Evolutionary conservation across 2,797 vertebrate genomes (phyloP).

Genomic region (Chelonia mydas): DNA sequence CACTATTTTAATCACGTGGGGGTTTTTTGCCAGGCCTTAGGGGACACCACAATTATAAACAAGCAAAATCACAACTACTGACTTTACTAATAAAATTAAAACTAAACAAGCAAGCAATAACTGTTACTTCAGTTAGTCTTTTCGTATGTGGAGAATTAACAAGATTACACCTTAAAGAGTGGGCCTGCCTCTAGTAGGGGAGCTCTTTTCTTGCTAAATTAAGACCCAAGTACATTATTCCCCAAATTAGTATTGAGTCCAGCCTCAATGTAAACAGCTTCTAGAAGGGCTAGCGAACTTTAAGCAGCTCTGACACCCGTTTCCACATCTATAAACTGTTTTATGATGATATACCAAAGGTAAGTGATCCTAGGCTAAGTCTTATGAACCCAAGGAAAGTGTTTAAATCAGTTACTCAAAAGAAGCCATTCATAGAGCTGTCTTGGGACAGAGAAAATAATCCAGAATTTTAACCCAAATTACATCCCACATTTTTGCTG

Average conservation of each 20-base stretch:
- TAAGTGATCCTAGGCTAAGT: background rate
- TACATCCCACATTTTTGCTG: background rate
- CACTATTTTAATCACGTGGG: background rate
- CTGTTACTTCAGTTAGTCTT: background rate
- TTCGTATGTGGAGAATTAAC: background rate
- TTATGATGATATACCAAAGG: background rate
- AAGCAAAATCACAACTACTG: background rate
- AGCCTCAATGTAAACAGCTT: background rate
- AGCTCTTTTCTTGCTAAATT: background rate
- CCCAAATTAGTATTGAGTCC: background rate
- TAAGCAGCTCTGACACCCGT: background rate
- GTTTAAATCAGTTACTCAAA: background rate
- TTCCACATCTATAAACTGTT: background rate
- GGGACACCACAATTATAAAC: background rate
- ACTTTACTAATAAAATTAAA: background rate
- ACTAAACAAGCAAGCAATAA: background rate
- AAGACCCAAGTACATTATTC: background rate
- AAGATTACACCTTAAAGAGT: background rate
- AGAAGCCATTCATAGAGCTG: background rate
- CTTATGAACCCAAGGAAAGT: too few species aligned
- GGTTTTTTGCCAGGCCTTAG: background rate
- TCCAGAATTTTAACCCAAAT: background rate
- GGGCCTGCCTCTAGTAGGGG: background rate
- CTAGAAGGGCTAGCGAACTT: too few species aligned
- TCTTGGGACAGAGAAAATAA: background rate